phyloP scores from a whole-genome alignment of 2,888 invertebrate genomes.

The Callinectes sapidus region DNA sequence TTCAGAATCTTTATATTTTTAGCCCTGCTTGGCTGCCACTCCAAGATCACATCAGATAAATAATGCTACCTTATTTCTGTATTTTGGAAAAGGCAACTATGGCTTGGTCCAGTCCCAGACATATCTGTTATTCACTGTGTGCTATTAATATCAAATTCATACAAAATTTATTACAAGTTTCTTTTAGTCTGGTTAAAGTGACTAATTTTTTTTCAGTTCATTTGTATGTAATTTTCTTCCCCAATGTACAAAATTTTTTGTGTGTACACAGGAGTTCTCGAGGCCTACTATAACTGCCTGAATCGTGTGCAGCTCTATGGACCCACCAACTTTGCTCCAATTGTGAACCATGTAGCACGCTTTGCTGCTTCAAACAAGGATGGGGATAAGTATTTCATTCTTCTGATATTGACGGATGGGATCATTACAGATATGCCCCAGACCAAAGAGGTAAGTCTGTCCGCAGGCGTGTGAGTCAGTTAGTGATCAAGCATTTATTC shows the following conservation, averaged over 20 bases:
- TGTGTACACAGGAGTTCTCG: constrained; percentile 77
- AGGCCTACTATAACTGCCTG: constrained; percentile 78
- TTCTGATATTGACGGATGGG: constrained; percentile 81
- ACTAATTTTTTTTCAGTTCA: not conserved
- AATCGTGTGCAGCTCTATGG: constrained; percentile 79
- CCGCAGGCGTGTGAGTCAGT: not conserved
- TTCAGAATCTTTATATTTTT: too few relatives aligned
- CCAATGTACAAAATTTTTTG: not conserved
- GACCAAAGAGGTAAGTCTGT: constrained; percentile 76
- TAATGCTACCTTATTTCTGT: too few relatives aligned
- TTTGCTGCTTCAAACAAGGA: constrained; percentile 77
- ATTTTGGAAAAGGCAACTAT: too few relatives aligned
- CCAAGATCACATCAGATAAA: too few relatives aligned
- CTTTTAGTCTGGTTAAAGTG: not conserved
- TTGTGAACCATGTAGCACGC: constrained; percentile 78
- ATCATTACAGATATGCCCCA: constrained; percentile 80
- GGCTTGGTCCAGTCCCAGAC: too few relatives aligned
- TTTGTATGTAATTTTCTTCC: not conserved
- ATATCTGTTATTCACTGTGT: not conserved
- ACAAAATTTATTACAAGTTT: not conserved
- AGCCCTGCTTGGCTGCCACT: too few relatives aligned
- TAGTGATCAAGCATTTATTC: not conserved
- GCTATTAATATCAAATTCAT: not conserved
- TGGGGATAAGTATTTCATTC: constrained; percentile 79
- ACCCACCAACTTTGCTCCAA: constrained; percentile 81